Evolutionary conservation across 1,140 invertebrate species (phyloP).

Genomic region (Drosophila subpulchrella): DNA sequence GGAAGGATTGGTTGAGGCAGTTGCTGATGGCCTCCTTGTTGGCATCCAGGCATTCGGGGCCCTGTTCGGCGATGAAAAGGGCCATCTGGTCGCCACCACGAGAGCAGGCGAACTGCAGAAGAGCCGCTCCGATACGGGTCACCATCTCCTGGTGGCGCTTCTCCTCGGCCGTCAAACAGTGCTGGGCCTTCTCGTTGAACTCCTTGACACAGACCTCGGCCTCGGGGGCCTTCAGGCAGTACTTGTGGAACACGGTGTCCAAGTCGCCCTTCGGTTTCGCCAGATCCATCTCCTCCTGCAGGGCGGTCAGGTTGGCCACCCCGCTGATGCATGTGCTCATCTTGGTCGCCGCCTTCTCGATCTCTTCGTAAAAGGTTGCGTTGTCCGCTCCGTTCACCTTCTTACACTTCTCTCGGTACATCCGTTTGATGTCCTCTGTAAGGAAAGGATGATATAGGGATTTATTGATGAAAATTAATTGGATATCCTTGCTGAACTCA

Average conservation of each 20-base stretch:
- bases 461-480: neutral
- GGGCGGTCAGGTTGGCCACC: constrained; percentile 85
- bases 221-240: constrained; percentile 87
- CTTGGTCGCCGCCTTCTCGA: constrained; percentile 70
- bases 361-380: constrained; percentile 67
- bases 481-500: too few species aligned
- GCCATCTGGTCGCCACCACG: constrained; percentile 93
- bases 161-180: constrained; percentile 88
- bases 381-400: constrained; percentile 64
- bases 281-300: constrained; percentile 87
- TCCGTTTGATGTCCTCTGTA: constrained; percentile 59
- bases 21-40: constrained; percentile 87
- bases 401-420: constrained; percentile 77
- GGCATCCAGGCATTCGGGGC: constrained; percentile 89
- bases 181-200: constrained; percentile 86
- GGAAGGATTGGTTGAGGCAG: constrained; percentile 88
- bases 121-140: constrained; percentile 87
- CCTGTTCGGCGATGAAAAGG: constrained; percentile 91
- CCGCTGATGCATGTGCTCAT: constrained; percentile 84
- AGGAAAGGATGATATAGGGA: neutral
- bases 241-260: constrained; percentile 88
- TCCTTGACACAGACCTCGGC: constrained; percentile 87
- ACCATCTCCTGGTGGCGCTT: constrained; percentile 84
- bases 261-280: constrained; percentile 87
- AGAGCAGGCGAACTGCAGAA: constrained; percentile 89